These are phyloP conservation scores for Platanista minor DNA, from an alignment of 2,113 vertebrate genomes.

Conservation along the genomic window DNA sequence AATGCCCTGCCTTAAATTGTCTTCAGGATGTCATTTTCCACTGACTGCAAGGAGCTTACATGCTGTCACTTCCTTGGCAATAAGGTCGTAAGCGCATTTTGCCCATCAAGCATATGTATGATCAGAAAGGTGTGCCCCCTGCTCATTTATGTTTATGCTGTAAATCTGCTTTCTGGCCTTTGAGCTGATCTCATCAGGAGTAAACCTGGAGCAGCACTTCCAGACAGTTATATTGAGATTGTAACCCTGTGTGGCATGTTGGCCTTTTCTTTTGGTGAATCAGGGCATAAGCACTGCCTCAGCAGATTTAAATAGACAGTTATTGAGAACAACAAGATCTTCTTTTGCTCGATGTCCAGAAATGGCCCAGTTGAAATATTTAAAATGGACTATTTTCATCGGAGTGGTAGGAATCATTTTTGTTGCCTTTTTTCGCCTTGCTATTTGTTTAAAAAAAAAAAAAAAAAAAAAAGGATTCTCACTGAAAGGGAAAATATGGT, in stretches of 20 bases:
- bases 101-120: conserved; percentile 81
- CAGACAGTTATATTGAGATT: conserved; percentile 81
- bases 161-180: conserved; percentile 81
- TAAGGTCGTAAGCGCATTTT: conserved; percentile 76
- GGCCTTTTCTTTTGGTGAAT: conserved; percentile 78
- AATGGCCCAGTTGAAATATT: conserved; percentile 73
- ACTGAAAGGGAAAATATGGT: not conserved
- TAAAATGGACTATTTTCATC: conserved; percentile 60
- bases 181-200: conserved; percentile 81
- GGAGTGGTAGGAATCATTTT: not conserved
- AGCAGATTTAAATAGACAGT: conserved; percentile 81
- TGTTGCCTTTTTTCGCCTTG: not conserved
- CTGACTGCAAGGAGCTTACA: conserved; percentile 26
- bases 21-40: conserved; percentile 64
- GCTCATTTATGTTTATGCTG: conserved; percentile 77
- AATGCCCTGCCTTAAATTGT: conserved; percentile 3
- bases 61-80: conserved; percentile 74
- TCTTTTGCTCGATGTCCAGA: conserved; percentile 71
- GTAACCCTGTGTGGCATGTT: conserved; percentile 74
- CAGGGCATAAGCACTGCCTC: conserved; percentile 75
- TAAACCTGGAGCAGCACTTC: conserved; percentile 78
- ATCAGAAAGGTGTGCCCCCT: conserved; percentile 73
- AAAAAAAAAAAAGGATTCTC: not conserved
- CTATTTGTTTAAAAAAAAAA: too few species aligned
- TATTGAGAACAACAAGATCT: conserved; percentile 79